Evolutionary conservation across 2,797 vertebrate genomes (phyloP).

Genomic region (Odontamblyopus rebecca): DNA sequence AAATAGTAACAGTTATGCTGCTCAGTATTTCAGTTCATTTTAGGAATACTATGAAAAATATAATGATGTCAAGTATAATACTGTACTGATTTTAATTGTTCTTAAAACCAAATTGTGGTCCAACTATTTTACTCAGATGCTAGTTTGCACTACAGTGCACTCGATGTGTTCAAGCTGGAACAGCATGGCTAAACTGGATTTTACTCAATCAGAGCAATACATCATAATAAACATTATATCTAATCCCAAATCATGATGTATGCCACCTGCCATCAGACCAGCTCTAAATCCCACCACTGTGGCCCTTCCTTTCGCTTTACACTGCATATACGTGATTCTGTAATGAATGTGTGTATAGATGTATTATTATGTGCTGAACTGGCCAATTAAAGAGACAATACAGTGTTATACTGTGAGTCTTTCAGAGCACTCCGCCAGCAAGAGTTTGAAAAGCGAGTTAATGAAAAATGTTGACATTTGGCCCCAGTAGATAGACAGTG

Average conservation of each 20-base stretch:
- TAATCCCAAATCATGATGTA: conserved; percentile 6
- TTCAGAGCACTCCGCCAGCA: conserved; percentile 28
- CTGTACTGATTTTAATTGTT: neutral
- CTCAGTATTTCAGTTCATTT: neutral
- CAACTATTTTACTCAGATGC: neutral
- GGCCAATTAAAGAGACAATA: conserved; percentile 6
- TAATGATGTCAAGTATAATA: neutral
- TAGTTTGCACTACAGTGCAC: neutral
- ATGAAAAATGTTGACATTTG: conserved; percentile 37
- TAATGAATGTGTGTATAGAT: too few relatives aligned
- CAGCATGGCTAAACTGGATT: neutral
- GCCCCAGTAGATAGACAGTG: conserved; percentile 34
- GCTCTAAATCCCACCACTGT: conserved; percentile 22
- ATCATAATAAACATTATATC: neutral
- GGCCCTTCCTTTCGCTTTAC: conserved; percentile 23
- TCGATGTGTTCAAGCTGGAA: neutral
- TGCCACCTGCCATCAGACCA: conserved; percentile 6
- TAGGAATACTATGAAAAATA: neutral
- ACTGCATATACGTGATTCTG: neutral
- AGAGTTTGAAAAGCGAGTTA: conserved; percentile 44
- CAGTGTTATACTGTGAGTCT: neutral
- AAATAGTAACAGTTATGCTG: neutral
- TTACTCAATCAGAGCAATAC: neutral
- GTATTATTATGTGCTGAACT: conserved; percentile 3
- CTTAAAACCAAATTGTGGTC: neutral